Base-by-base conservation (phyloP, 2,113 vertebrate species). In the Galeopterus variegatus region DNA sequence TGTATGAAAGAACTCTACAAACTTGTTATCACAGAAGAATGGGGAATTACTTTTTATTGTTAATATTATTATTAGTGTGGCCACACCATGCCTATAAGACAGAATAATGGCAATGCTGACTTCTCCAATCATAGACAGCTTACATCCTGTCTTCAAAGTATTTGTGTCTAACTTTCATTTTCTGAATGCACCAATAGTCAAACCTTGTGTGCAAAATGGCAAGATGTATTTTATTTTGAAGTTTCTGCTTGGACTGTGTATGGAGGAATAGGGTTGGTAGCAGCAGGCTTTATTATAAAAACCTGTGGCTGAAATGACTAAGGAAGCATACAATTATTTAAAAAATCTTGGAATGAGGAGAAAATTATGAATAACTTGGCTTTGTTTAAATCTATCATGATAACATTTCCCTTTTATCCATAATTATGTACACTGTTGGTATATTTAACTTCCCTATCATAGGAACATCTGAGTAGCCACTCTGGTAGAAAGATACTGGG, bases 251-350 rank as follows among this genome's bases (percentile, higher is more conserved):
- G 12, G 36, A 65, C 33, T 3, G 0, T 11, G 24, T 65, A 52
- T 75, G 31, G 67, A 15, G 89, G 48, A 81, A 88, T 0, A 56
- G 3, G 6, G 36, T 62, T 36, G 33, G 26, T 65, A 36, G 75
- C 8, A 84, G 8, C 23, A 89, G 70, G 72, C 3, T 8, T 56
- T 81, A 75, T 75, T 36, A 73, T 14, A 84, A 58, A 94, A 76
- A 13, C 15, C 75, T 56, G 2, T 18, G 52, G 36, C 8, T 95
- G 54, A 92, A 95, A 87, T 73, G 28, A 92, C 56, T 54, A 92
- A 50, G n/a, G n/a, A 96, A 88, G 80, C 62, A 94, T 21, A 76
- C 88, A 96, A 60, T 56, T 36, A 48, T 83, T 81, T 81, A 93
- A 60, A 45, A 88, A 90, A 77, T 85, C 50, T 52, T 62, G 50